A percentile compares a stretch with the other conserved stretches of the same genome.
Evolutionary conservation across 2,113 vertebrate genomes (phyloP).

Genomic region (Muntiacus muntjak): DNA sequence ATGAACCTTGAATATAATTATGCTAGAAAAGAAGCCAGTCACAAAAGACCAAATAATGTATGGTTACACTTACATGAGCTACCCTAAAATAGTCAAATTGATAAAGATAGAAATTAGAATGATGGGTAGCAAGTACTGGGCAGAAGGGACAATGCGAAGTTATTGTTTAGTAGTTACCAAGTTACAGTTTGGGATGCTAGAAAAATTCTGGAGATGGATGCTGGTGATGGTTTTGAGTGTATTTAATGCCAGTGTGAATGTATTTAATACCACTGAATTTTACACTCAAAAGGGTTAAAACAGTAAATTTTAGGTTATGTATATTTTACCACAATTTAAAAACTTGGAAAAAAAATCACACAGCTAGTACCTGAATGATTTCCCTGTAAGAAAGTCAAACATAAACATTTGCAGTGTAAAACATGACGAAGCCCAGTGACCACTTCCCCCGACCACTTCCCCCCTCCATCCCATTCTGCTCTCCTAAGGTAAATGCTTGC

Average conservation of each 20-base stretch:
- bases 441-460: not conserved
- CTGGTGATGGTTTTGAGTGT: not conserved
- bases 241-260: not conserved
- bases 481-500: not conserved
- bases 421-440: not conserved
- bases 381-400: not conserved
- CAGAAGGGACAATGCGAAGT: not conserved
- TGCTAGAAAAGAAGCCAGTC: not conserved
- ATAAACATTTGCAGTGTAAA: not conserved
- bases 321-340: not conserved
- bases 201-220: not conserved
- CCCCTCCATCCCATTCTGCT: not conserved
- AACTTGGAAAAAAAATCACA: not conserved
- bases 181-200: not conserved
- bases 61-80: not conserved
- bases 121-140: not conserved
- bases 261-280: not conserved
- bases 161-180: not conserved
- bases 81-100: not conserved
- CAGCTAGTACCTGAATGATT: not conserved
- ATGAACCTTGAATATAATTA: not conserved
- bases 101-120: not conserved
- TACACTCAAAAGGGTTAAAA: too few species aligned
- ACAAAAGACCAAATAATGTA: not conserved
- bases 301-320: not conserved